Evolutionary conservation across 2,797 vertebrate species (phyloP).

Genomic region (Leptodactylus fallax): DNA sequence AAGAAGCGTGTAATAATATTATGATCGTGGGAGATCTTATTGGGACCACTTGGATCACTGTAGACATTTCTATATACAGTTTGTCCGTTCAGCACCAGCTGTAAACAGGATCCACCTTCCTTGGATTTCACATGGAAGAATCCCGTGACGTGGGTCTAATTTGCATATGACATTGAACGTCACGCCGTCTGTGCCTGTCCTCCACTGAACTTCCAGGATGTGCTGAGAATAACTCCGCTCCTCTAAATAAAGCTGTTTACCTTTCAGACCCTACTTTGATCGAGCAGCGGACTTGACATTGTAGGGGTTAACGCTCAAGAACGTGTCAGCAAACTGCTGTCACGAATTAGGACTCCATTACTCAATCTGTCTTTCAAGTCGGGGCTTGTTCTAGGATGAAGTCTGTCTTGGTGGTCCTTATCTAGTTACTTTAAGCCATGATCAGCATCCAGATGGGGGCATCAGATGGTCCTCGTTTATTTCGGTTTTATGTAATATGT

Average conservation of each 20-base stretch:
- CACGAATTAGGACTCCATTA: background rate
- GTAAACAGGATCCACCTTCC: background rate
- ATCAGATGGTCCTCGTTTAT: background rate
- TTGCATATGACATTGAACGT: constrained; percentile 59
- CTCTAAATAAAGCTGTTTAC: constrained; percentile 52
- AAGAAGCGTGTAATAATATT: background rate
- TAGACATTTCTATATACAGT: background rate
- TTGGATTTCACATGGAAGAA: constrained; percentile 18
- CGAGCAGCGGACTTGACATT: background rate
- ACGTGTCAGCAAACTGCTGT: background rate
- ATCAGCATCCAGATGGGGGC: background rate
- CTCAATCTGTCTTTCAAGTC: background rate
- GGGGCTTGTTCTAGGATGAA: background rate
- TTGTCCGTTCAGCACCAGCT: background rate
- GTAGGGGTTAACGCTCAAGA: background rate
- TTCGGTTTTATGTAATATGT: too few species aligned
- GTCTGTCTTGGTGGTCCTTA: background rate
- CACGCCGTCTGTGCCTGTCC: constrained; percentile 48
- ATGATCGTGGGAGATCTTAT: background rate
- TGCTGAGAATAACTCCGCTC: constrained; percentile 47
- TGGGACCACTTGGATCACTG: background rate
- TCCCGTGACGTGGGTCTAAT: constrained; percentile 31
- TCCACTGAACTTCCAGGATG: constrained; percentile 52
- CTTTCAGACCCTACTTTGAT: background rate
- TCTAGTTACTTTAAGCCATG: background rate